These are phyloP conservation scores for Mechanitis messenoides DNA, from an alignment of 2,888 invertebrate species.

Conservation along the genomic window DNA sequence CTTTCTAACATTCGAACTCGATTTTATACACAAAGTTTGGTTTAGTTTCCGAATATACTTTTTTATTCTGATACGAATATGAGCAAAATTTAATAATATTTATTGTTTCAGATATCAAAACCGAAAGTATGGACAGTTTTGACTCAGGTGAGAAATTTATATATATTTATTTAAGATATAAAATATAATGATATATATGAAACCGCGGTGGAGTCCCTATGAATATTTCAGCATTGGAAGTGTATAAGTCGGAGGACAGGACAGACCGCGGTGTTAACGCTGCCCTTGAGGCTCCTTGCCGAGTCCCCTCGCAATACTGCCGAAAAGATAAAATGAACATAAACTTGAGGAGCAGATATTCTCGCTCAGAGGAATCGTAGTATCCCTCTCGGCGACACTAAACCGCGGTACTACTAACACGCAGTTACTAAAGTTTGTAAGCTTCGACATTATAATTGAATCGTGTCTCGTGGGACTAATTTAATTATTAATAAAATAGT, in stretches of 20 bases:
- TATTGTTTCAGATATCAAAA: constrained; percentile 67
- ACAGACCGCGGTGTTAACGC: constrained; percentile 67
- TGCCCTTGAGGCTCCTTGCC: constrained; percentile 71
- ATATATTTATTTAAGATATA: no score
- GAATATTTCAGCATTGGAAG: neutral
- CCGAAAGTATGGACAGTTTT: constrained; percentile 71
- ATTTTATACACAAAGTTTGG: neutral
- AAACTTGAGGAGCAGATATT: constrained; percentile 73
- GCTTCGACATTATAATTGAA: constrained; percentile 16
- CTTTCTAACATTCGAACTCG: constrained; percentile 10
- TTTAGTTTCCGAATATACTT: neutral
- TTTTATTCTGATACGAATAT: no score
- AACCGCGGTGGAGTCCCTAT: neutral
- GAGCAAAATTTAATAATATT: constrained; percentile 2
- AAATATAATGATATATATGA: no score
- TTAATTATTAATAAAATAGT: neutral
- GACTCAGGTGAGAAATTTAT: constrained; percentile 55
- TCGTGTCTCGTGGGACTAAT: neutral
- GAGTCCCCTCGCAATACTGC: constrained; percentile 71
- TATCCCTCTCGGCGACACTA: constrained; percentile 68
- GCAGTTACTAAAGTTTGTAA: constrained; percentile 47
- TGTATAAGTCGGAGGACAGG: constrained; percentile 34
- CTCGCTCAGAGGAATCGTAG: constrained; percentile 72
- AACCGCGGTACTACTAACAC: constrained; percentile 41
- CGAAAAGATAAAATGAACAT: constrained; percentile 76